Conservation (phyloP, 2,888 invertebrate genomes). For the Brenthis hecate region DNA sequence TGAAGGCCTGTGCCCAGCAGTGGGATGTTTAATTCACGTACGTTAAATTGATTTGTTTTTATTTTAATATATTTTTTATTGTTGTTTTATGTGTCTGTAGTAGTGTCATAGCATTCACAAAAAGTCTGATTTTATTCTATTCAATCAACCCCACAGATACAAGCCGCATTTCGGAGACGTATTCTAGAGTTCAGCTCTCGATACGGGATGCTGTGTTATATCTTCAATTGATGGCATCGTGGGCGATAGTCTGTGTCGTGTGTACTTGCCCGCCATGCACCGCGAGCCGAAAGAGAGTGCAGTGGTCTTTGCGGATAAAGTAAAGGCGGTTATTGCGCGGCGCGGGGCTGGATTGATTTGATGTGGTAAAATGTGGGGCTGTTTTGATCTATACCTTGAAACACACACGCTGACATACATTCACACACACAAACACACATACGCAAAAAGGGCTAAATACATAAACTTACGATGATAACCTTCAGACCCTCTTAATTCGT, state of each 20-base stretch:
- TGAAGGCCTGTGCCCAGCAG: no score
- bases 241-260: constrained; percentile 99
- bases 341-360: constrained; percentile 97
- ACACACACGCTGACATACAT: no score
- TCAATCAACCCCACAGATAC: constrained; percentile 83
- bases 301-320: constrained; percentile 97
- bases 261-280: constrained; percentile 96
- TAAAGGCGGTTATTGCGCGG: constrained; percentile 96
- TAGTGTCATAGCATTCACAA: no score
- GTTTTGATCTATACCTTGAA: background rate
- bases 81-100: no score
- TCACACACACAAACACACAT: no score
- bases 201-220: constrained; percentile 95
- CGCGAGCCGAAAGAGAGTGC: constrained; percentile 90
- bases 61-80: no score
- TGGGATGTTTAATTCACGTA: no score
- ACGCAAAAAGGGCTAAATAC: no score
- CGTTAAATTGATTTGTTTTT: no score
- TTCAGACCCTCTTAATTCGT: no score
- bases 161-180: constrained; percentile 99
- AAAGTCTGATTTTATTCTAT: no score
- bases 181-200: constrained; percentile 98
- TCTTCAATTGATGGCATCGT: constrained; percentile 99
- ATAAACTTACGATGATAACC: no score
- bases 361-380: constrained; percentile 86